A percentile compares a stretch with the other conserved stretches of the same genome.
Conservation (phyloP, 2,797 vertebrate genomes). For the Jordanella pulchra region DNA sequence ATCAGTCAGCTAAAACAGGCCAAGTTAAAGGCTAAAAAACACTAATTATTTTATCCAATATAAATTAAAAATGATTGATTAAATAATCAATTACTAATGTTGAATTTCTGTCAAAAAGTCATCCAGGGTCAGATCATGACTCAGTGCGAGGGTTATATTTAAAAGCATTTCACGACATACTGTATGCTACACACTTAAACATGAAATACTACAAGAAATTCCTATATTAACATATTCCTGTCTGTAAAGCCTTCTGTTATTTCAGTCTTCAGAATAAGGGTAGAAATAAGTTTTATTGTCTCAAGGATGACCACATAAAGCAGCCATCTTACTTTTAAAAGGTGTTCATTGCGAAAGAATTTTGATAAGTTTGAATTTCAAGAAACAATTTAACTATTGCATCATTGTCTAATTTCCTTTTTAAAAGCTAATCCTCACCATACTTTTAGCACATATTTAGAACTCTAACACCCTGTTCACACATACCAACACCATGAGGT, state of each 20-base stretch:
- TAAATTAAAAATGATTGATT: neutral
- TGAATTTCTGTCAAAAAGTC: neutral
- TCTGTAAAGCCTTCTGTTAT: conserved; percentile 1
- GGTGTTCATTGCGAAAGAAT: too few relatives aligned
- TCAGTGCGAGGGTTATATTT: too few relatives aligned
- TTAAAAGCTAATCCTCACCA: neutral
- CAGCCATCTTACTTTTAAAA: conserved; percentile 16
- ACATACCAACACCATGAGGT: too few relatives aligned
- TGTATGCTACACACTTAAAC: neutral
- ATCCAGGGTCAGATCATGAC: neutral
- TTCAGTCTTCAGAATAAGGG: conserved; percentile 21
- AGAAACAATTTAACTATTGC: conserved; percentile 14
- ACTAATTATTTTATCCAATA: neutral
- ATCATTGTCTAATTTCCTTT: conserved; percentile 11
- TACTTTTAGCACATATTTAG: too few relatives aligned
- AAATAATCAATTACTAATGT: neutral
- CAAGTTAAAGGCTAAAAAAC: neutral
- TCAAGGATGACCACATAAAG: conserved; percentile 30
- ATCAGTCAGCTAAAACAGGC: neutral
- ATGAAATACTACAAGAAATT: neutral
- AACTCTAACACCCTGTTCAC: too few relatives aligned
- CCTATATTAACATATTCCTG: conserved; percentile 26
- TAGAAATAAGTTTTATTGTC: conserved; percentile 26
- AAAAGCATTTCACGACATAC: neutral
- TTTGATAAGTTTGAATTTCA: conserved; percentile 32